Base-by-base conservation (phyloP, 2,797 vertebrate species). In the Enteromius viviparus region DNA sequence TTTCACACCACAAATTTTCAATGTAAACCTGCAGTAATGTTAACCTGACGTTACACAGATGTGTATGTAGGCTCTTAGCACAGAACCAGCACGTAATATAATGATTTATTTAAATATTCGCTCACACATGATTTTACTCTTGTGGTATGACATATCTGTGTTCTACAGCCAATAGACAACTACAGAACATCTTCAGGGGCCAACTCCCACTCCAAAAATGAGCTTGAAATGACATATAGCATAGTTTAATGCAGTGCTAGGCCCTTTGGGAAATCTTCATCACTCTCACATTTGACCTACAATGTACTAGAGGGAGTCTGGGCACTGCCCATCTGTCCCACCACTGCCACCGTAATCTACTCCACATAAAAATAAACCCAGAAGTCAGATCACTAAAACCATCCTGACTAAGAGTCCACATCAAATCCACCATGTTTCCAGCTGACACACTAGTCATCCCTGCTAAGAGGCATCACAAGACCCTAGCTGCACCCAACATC, bases 401-500 rank as follows among this genome's bases (percentile, higher is more conserved):
- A 62, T 29, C 15, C 37, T 77, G 51, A 77, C 64, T 37, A 60
- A 23, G 42, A 23, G 42, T 37, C 40, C 23, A 40, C 10, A 29
- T 29, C 23, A 71, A 29, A 68, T 11, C 53, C 76, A 75, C 32
- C 40, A 80, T 42, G 68, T 66, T 45, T 40, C 72, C 78, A 42
- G 34, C 23, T 29, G 23, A 68, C 65, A 78, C 68, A 81, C 65
- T 69, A 19, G 26, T 32, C 66, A 11, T 17, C 78, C 51, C 40
- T 49, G 82, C 83, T 84, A 80, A 81, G 77, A 82, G 91, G 87
- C 89, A 89, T 93, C 91, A 93, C 91, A 92, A 93, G 91, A 92
- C 91, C 85, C 81, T 76, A 88, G 90, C 88, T 90, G 87, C 87
- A 89, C 87, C 87, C 76, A 76, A 23, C 81, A 70, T 83, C 15